Conservation (phyloP, 2,888 invertebrate genomes). For the Pemphredon lugubris region DNA sequence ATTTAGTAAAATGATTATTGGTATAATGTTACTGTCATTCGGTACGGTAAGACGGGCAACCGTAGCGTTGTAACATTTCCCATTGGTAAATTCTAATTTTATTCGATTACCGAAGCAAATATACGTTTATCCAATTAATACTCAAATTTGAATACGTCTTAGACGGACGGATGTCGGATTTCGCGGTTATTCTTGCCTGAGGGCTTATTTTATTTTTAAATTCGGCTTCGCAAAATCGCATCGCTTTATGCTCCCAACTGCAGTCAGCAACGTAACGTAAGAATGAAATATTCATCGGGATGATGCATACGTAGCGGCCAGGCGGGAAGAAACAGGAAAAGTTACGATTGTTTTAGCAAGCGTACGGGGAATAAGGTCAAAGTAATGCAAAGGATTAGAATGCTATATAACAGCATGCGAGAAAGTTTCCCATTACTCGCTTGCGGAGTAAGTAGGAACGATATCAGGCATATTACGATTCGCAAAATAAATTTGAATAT, state of each 20-base stretch:
- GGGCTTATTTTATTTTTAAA: conserved; percentile 46
- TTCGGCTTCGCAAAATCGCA: conserved; percentile 46
- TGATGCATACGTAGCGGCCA: conserved; percentile 27
- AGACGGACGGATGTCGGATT: background rate
- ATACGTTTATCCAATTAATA: too few species aligned
- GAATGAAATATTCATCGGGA: conserved; percentile 62
- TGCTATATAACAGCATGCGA: conserved; percentile 33
- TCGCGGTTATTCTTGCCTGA: conserved; percentile 18
- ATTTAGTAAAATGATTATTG: too few species aligned
- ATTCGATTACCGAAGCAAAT: too few species aligned
- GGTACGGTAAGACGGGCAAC: too few species aligned
- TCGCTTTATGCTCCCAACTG: conserved; percentile 41
- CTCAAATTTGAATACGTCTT: conserved; percentile 25
- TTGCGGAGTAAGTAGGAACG: conserved; percentile 38
- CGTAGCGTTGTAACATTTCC: too few species aligned
- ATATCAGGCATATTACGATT: conserved; percentile 34
- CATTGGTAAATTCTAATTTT: too few species aligned
- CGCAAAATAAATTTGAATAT: conserved; percentile 26
- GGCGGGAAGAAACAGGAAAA: conserved; percentile 48
- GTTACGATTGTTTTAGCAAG: conserved; percentile 63
- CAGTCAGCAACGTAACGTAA: conserved; percentile 51
- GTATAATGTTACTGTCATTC: too few species aligned
- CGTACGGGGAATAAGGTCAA: conserved; percentile 53
- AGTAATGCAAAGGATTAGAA: conserved; percentile 59
- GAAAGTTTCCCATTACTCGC: conserved; percentile 51